Conservation (phyloP, 2,888 invertebrate species). For the Heliconius sara region DNA sequence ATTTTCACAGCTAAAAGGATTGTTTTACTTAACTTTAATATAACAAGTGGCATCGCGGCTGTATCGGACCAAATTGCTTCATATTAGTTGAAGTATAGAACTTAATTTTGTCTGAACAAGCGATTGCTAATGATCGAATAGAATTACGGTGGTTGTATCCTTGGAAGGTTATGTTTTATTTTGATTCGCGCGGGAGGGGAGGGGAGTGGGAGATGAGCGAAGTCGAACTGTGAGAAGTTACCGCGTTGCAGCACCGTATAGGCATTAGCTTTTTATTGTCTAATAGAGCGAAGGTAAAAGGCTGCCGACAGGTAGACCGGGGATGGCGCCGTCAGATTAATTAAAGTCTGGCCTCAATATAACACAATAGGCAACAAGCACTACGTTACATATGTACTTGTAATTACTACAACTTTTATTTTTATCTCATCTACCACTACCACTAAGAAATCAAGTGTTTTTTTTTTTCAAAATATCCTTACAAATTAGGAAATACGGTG, state of each 20-base stretch:
- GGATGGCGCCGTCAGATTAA: slow-evolving; percentile 79
- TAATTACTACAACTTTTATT: slow-evolving; percentile 1
- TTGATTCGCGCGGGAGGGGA: slow-evolving; percentile 58
- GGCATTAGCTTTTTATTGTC: slow-evolving; percentile 78
- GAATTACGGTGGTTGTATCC: slow-evolving; percentile 82
- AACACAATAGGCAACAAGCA: slow-evolving; percentile 20
- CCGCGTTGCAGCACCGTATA: slow-evolving; percentile 69
- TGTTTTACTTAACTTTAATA: slow-evolving; percentile 26
- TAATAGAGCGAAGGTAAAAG: slow-evolving; percentile 79
- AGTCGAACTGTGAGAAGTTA: slow-evolving; percentile 78
- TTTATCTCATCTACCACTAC: neutral
- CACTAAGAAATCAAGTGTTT: neutral
- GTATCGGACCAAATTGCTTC: slow-evolving; percentile 51
- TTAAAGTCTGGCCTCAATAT: slow-evolving; percentile 69
- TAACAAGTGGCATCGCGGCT: slow-evolving; percentile 19
- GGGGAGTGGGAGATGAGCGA: slow-evolving; percentile 54
- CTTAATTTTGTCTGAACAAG: slow-evolving; percentile 55
- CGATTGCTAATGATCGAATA: slow-evolving; percentile 59
- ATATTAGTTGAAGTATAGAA: slow-evolving; percentile 53
- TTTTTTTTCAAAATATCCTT: neutral
- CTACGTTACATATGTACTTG: slow-evolving; percentile 6
- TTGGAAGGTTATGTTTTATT: slow-evolving; percentile 82
- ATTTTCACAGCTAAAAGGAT: slow-evolving; percentile 50
- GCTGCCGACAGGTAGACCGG: slow-evolving; percentile 77
- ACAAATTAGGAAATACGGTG: neutral